phyloP scores from a whole-genome alignment of 2,113 vertebrate genomes.

The Myotis lucifugus region DNA sequence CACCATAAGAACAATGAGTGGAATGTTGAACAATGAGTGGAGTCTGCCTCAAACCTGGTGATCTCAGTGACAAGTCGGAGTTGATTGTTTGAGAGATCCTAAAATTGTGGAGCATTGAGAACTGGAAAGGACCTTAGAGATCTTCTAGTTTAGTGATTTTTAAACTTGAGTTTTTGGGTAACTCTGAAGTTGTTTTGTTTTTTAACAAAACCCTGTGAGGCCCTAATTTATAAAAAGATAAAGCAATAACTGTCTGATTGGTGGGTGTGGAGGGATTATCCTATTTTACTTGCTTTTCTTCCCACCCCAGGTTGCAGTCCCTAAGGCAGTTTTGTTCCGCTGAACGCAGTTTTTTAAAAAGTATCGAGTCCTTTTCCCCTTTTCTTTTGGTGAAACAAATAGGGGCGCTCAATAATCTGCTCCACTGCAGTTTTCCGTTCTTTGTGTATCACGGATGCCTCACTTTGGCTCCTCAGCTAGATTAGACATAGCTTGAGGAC shows the following conservation, averaged over 20 bases:
- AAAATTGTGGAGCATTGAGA: background rate
- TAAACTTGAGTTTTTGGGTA: background rate
- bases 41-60: background rate
- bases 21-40: background rate
- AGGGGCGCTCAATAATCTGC: background rate
- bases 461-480: background rate
- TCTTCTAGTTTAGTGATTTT: background rate
- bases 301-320: background rate
- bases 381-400: background rate
- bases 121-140: background rate
- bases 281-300: background rate
- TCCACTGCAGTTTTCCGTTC: background rate
- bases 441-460: background rate
- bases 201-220: background rate
- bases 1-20: background rate
- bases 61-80: background rate
- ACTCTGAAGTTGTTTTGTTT: background rate
- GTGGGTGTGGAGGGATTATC: background rate
- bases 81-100: background rate
- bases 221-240: conserved; percentile 5
- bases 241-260: background rate
- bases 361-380: background rate
- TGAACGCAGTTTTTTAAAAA: background rate
- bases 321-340: background rate
- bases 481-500: background rate